Evolutionary conservation across 2,888 invertebrate species (phyloP).

Genomic region (Drosophila anomalata): DNA sequence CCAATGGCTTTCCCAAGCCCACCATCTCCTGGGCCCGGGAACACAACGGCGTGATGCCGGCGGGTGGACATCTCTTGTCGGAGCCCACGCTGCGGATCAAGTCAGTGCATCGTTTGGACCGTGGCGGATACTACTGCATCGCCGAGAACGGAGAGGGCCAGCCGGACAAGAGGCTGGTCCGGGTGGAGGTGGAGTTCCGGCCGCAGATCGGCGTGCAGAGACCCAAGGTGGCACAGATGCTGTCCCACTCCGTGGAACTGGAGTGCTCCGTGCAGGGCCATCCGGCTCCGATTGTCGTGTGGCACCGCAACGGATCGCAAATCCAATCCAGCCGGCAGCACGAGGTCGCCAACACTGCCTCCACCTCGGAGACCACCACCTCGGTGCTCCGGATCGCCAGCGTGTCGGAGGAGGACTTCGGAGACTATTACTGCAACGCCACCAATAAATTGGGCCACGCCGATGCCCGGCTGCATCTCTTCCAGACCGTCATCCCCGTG

Average conservation of each 20-base stretch:
- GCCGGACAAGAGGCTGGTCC: slow-evolving; percentile 79
- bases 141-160: slow-evolving; percentile 83
- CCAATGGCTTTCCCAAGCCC: slow-evolving; percentile 91
- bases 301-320: slow-evolving; percentile 80
- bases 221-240: slow-evolving; percentile 82
- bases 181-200: slow-evolving; percentile 83
- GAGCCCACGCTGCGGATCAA: slow-evolving; percentile 80
- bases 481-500: slow-evolving; percentile 81
- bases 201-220: slow-evolving; percentile 81
- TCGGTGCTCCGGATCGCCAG: slow-evolving; percentile 81
- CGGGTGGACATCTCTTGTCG: slow-evolving; percentile 75
- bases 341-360: slow-evolving; percentile 82
- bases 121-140: slow-evolving; percentile 83
- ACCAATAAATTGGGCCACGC: slow-evolving; percentile 83
- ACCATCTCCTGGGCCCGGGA: slow-evolving; percentile 88
- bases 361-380: slow-evolving; percentile 81
- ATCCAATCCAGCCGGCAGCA: slow-evolving; percentile 75
- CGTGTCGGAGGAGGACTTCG: slow-evolving; percentile 79
- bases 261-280: slow-evolving; percentile 83
- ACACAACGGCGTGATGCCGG: slow-evolving; percentile 85
- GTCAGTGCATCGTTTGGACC: slow-evolving; percentile 81
- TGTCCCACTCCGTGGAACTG: slow-evolving; percentile 78
- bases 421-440: slow-evolving; percentile 83
- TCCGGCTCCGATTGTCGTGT: slow-evolving; percentile 82
- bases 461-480: slow-evolving; percentile 82